Base-by-base conservation (phyloP, 1,140 invertebrate species). In the Araneus ventricosus region DNA sequence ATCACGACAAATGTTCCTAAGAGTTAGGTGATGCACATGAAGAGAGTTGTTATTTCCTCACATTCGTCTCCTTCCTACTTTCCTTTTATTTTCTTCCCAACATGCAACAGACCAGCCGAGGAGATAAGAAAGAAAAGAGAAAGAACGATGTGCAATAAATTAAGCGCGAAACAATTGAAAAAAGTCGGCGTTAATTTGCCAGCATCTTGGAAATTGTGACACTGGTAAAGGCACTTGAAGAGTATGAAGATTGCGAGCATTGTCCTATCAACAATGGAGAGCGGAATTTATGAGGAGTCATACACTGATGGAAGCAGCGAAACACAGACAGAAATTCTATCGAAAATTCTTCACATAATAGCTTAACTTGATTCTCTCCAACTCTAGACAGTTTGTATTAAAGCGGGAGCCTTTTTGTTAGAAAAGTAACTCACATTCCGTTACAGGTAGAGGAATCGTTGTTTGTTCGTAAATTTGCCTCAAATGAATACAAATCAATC, bases 201-300 rank as follows among this genome's bases (percentile, higher is more conserved):
- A 52, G 80, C 80, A 84, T 45, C 39, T 45, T 41, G 41, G 39
- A 84, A 45, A 45, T 84, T 84, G 39, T 84, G 80, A 52, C 80
- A 84, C 45, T 45, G 22, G 37, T 84, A 52, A 84, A 41, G 45
- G n/a, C 80, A 52, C 24, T 84, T 84, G 37, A 24, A 14, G 27
- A 84, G 39, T 52, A 84, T 84, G 80, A 84, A 45, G n/a, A 84
- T 45, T 84, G 80, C 80, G 80, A 84, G 80, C 80, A 84, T 84
- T 84, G 80, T 84, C 80, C 80, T 84, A 52, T 84, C 80, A 41
- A 84, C 80, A 84, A 84, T 84, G 80, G 80, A 45, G n/a, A 84
- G 14, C 4, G n/a, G 27, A 52, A 84, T 84, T 84, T 84, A 84
- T 30, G 80, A 84, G 80, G 80, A 84, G n/a, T n/a, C 20, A 84